These are phyloP conservation scores for Peromyscus leucopus DNA, from an alignment of 2,113 vertebrate genomes.

Conservation along the genomic window DNA sequence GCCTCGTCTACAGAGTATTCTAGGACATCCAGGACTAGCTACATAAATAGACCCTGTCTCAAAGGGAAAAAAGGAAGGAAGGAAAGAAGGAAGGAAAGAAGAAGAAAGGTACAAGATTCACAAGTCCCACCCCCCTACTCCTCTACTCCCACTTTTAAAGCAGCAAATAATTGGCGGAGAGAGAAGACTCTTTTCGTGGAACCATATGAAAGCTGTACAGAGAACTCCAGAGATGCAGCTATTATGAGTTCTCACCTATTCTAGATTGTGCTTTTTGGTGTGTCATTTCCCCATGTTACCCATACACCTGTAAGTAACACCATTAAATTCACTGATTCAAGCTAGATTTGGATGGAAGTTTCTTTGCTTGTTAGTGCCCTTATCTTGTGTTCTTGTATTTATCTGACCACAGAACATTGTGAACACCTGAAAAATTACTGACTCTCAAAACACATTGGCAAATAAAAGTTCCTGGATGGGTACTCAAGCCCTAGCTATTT, in stretches of 20 bases:
- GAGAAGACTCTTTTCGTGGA: not conserved
- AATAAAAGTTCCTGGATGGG: not conserved
- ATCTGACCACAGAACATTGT: not conserved
- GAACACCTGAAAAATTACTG: not conserved
- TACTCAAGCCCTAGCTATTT: not conserved
- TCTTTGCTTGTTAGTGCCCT: not conserved
- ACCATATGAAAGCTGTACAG: not conserved
- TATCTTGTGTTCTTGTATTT: not conserved
- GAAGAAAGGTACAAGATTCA: not conserved
- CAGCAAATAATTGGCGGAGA: not conserved
- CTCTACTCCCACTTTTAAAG: not conserved
- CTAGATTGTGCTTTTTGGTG: not conserved
- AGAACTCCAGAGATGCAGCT: not conserved
- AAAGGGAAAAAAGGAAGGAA: not conserved
- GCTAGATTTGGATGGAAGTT: not conserved
- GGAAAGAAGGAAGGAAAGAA: rapidly evolving
- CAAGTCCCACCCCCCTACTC: not conserved
- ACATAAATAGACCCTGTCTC: not conserved
- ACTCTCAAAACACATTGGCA: not conserved
- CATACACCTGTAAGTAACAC: not conserved
- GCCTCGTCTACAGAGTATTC: not conserved
- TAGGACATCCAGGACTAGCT: not conserved
- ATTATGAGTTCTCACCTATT: not conserved
- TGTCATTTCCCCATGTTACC: not conserved
- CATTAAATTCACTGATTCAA: not conserved